Percentiles rank a stretch among this genome's conserved stretches.
phyloP scores from a whole-genome alignment of 2,797 vertebrate species.

The Molossus molossus region DNA sequence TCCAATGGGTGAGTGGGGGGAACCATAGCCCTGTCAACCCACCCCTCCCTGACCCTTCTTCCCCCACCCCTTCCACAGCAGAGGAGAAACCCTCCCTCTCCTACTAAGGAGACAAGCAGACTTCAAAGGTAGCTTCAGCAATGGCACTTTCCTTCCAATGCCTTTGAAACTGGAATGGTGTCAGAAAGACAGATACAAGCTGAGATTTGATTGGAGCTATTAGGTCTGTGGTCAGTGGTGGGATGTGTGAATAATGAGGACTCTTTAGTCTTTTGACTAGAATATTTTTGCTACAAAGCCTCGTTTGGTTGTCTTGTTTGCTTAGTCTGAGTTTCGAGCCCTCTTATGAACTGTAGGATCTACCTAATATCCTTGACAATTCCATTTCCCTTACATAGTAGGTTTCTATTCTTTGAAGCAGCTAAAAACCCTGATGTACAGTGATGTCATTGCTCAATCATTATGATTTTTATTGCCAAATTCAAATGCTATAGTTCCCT shows the following conservation, averaged over 20 bases:
- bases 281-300: neutral
- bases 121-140: neutral
- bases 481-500: neutral
- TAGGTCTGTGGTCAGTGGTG: neutral
- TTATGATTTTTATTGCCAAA: neutral
- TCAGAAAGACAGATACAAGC: neutral
- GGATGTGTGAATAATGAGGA: neutral
- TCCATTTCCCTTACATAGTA: neutral
- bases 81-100: neutral
- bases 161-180: neutral
- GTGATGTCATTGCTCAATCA: neutral
- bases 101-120: neutral
- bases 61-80: neutral
- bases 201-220: neutral
- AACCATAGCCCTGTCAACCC: neutral
- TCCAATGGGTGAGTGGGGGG: neutral
- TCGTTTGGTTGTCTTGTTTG: neutral
- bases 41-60: too few species aligned
- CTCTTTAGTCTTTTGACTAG: neutral
- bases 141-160: neutral
- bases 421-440: neutral
- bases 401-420: neutral
- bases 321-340: neutral
- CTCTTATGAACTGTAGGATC: neutral
- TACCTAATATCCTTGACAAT: neutral